Evolutionary conservation across 2,797 vertebrate species (phyloP).

Genomic region (Parotocinclus haroldoi): DNA sequence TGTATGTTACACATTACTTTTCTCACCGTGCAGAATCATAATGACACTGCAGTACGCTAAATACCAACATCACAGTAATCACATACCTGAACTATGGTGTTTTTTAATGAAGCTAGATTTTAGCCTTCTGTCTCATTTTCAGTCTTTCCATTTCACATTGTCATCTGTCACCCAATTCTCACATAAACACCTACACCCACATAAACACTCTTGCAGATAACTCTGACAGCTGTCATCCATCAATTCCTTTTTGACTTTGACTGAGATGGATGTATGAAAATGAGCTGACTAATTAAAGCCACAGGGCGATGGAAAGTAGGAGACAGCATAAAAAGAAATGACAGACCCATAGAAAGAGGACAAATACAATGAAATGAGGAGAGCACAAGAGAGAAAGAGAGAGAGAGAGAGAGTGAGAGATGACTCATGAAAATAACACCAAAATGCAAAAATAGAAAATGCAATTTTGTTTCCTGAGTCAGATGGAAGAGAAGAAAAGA

Average conservation of each 20-base stretch:
- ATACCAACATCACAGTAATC: no score
- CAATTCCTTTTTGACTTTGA: constrained; percentile 16
- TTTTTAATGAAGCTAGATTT: no score
- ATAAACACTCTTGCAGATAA: constrained; percentile 22
- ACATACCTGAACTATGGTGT: no score
- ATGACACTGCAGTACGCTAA: no score
- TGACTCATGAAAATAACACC: constrained; percentile 31
- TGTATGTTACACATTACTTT: no score
- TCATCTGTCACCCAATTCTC: constrained; percentile 2
- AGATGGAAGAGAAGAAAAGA: constrained; percentile 14
- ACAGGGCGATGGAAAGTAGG: not conserved
- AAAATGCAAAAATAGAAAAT: constrained; percentile 5
- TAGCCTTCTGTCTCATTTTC: not conserved
- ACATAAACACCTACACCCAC: constrained; percentile 22
- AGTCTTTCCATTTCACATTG: not conserved
- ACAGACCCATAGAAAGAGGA: constrained; percentile 9
- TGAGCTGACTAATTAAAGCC: constrained; percentile 20
- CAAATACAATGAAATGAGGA: constrained; percentile 16
- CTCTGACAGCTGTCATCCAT: constrained; percentile 37
- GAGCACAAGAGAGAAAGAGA: not conserved
- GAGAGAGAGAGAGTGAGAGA: constrained; percentile 1
- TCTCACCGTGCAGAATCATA: no score
- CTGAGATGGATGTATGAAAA: constrained; percentile 11
- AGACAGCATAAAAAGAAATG: constrained; percentile 16
- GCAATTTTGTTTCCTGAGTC: constrained; percentile 3